These are phyloP conservation scores for Upupa epops DNA, from an alignment of 2,113 vertebrate species.

Conservation along the genomic window DNA sequence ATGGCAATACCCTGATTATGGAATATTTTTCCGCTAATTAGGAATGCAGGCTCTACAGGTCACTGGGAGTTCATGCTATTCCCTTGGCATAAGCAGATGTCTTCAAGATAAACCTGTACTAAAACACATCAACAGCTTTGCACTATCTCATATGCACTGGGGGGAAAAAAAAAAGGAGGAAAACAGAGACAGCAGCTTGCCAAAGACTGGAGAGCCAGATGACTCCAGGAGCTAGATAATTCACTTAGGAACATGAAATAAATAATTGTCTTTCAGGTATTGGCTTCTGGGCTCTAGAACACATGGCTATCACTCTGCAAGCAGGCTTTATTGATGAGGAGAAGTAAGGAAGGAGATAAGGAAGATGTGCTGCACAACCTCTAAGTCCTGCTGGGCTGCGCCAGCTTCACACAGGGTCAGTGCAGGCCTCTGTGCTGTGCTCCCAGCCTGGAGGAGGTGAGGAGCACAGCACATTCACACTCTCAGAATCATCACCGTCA, in stretches of 20 bases:
- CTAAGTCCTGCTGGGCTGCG: background rate
- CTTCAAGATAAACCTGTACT: slow-evolving; percentile 72
- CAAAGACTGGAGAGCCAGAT: slow-evolving; percentile 50
- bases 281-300: slow-evolving; percentile 46
- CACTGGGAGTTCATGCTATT: slow-evolving; percentile 63
- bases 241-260: slow-evolving; percentile 46
- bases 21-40: slow-evolving; percentile 65
- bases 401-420: background rate
- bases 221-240: background rate
- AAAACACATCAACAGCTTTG: slow-evolving; percentile 60
- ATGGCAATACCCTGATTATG: slow-evolving; percentile 50
- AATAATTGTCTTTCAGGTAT: slow-evolving; percentile 61
- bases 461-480: background rate
- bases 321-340: background rate
- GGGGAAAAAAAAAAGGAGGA: background rate
- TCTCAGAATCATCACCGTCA: accelerated
- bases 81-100: slow-evolving; percentile 66
- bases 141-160: slow-evolving; percentile 41
- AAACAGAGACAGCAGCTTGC: slow-evolving; percentile 11
- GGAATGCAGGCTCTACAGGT: slow-evolving; percentile 61
- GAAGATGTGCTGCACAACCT: background rate
- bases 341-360: background rate
- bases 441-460: background rate
- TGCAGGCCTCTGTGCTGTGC: accelerated
- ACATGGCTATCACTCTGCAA: background rate